Percentiles rank a stretch among this genome's conserved stretches.
These are phyloP conservation scores for Acanthosepion esculentum DNA, from an alignment of 2,888 invertebrate species.

Conservation along the genomic window DNA sequence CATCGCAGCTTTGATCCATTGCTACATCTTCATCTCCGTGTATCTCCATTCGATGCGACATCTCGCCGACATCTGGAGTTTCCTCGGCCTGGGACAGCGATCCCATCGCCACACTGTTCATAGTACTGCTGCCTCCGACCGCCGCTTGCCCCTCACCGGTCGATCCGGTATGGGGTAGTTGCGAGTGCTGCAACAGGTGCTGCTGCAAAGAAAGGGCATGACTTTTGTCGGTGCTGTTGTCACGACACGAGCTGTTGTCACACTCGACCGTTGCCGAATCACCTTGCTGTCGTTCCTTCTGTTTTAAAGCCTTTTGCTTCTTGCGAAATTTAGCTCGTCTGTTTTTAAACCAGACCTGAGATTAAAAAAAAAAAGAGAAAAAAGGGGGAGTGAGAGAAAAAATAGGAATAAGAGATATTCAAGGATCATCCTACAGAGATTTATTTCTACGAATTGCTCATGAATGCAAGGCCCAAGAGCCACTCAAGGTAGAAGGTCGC, in stretches of 20 bases:
- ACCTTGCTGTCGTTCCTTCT: slow-evolving; percentile 49
- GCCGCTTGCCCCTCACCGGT: neutral
- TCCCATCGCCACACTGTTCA: neutral
- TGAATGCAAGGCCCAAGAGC: too few relatives aligned
- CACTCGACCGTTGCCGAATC: neutral
- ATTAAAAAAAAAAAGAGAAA: slow-evolving; percentile 45
- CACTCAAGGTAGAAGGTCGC: too few relatives aligned
- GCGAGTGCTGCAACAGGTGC: neutral
- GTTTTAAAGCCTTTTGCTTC: slow-evolving; percentile 79
- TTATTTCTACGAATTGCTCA: too few relatives aligned
- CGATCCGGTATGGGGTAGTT: neutral
- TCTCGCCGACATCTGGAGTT: neutral
- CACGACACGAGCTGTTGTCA: neutral
- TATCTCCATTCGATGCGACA: slow-evolving; percentile 10
- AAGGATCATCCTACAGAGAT: too few relatives aligned
- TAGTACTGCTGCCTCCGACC: neutral
- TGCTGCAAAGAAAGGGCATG: neutral
- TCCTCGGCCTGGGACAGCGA: neutral
- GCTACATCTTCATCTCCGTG: neutral
- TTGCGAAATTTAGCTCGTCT: slow-evolving; percentile 98
- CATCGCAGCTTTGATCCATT: neutral
- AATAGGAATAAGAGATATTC: too few relatives aligned
- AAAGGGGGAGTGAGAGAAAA: too few relatives aligned
- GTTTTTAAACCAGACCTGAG: slow-evolving; percentile 98
- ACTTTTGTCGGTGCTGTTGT: neutral